phyloP scores from a whole-genome alignment of 64 coral and sea anemone genomes.

The Pocillopora damicornis region DNA sequence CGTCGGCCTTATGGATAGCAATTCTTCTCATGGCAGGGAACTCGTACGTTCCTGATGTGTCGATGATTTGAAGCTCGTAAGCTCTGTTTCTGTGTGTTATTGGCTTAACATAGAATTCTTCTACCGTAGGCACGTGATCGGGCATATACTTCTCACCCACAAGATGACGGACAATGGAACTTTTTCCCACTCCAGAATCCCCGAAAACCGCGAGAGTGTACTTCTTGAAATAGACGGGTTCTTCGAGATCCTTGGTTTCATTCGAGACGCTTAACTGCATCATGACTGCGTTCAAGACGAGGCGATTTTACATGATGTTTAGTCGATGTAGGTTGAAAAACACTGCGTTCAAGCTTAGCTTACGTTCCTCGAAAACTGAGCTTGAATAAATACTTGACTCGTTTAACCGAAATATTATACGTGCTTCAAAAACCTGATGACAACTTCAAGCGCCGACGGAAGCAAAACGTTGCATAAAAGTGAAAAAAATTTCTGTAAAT shows the following conservation, averaged over 20 bases:
- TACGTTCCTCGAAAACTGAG: background rate
- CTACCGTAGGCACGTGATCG: slow-evolving; percentile 71
- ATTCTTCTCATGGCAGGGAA: slow-evolving; percentile 92
- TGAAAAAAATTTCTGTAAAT: background rate
- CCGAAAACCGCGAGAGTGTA: slow-evolving; percentile 85
- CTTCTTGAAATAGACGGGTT: slow-evolving; percentile 15
- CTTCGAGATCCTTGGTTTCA: background rate
- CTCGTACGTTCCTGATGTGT: slow-evolving; percentile 83
- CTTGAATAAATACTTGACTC: background rate
- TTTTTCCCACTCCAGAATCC: slow-evolving; percentile 87
- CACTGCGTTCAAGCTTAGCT: background rate
- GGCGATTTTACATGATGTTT: background rate
- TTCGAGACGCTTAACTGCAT: background rate
- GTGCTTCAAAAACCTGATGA: background rate
- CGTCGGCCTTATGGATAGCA: slow-evolving; percentile 80
- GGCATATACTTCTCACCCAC: slow-evolving; percentile 29
- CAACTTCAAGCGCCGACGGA: background rate
- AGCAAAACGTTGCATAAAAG: background rate
- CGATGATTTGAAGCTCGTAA: slow-evolving; percentile 70
- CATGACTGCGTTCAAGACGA: background rate
- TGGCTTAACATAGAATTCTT: slow-evolving; percentile 74
- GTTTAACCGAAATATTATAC: background rate
- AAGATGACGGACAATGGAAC: slow-evolving; percentile 63
- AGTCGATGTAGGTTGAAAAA: background rate
- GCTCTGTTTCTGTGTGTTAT: slow-evolving; percentile 49